Evolutionary conservation across 2,113 vertebrate genomes (phyloP).

Genomic region (Clarias gariepinus): DNA sequence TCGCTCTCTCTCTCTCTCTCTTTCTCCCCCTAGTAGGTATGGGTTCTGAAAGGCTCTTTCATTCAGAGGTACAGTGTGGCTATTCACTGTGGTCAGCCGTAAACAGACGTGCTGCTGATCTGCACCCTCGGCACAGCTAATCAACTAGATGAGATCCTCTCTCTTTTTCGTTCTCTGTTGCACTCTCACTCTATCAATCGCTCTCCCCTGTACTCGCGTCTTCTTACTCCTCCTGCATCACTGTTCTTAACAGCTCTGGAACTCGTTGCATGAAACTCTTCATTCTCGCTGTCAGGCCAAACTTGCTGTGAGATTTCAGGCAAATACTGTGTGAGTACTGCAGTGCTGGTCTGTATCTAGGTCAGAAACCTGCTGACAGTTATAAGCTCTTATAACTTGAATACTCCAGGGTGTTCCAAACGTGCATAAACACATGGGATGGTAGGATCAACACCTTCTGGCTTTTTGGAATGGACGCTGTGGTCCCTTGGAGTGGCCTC

Average conservation of each 20-base stretch:
- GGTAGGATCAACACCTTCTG: too few species aligned
- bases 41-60: conserved; percentile 53
- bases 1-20: conserved; percentile 34
- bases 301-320: conserved; percentile 36
- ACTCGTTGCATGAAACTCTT: conserved; percentile 32
- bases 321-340: conserved; percentile 18
- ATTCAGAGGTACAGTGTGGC: conserved; percentile 54
- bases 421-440: too few species aligned
- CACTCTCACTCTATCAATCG: background rate
- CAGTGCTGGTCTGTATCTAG: conserved; percentile 23
- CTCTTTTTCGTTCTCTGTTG: conserved; percentile 2
- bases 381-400: background rate
- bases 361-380: conserved; percentile 15
- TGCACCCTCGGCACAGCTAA: conserved; percentile 40
- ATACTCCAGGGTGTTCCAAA: background rate
- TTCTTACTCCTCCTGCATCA: conserved; percentile 19
- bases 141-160: conserved; percentile 35
- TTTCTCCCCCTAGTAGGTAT: conserved; percentile 4
- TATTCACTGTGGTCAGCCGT: conserved; percentile 52
- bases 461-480: too few species aligned
- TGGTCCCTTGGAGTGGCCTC: too few species aligned
- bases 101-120: conserved; percentile 52
- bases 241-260: conserved; percentile 28
- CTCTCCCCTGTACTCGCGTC: background rate
- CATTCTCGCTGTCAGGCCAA: conserved; percentile 22